A percentile compares a stretch with the other conserved stretches of the same genome.
phyloP scores from a whole-genome alignment of 1,140 invertebrate genomes.

The Pachypsylla venusta region DNA sequence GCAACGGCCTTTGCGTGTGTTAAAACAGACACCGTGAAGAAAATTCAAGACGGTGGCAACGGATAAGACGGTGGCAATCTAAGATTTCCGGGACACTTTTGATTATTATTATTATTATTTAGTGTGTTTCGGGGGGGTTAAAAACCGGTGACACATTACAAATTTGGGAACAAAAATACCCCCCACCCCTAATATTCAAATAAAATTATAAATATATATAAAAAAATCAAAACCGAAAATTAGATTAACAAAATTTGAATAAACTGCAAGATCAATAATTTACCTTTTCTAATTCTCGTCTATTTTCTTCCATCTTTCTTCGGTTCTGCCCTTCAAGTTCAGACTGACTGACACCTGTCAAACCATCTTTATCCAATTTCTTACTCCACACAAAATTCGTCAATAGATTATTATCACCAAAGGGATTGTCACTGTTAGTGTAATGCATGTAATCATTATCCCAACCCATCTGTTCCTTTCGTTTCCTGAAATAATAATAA shows the following conservation, averaged over 20 bases:
- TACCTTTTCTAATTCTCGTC: slow-evolving; percentile 70
- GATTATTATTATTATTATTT: too few species aligned
- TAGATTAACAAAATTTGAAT: not conserved
- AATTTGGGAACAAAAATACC: too few species aligned
- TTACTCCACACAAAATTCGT: slow-evolving; percentile 94
- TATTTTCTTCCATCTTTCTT: slow-evolving; percentile 81
- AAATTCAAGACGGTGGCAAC: too few species aligned
- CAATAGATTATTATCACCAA: slow-evolving; percentile 86
- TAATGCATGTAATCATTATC: slow-evolving; percentile 92
- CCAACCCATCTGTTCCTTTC: slow-evolving; percentile 87
- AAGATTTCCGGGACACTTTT: too few species aligned
- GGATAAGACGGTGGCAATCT: too few species aligned
- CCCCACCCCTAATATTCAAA: too few species aligned
- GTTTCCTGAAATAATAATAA: slow-evolving; percentile 33
- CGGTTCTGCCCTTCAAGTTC: slow-evolving; percentile 74
- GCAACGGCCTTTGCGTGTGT: too few species aligned
- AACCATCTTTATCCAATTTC: slow-evolving; percentile 89
- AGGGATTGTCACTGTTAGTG: slow-evolving; percentile 96
- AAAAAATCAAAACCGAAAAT: not conserved
- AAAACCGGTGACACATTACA: too few species aligned
- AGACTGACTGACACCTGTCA: slow-evolving; percentile 58
- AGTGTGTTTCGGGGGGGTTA: too few species aligned
- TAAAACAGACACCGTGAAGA: too few species aligned
- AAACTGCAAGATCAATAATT: slow-evolving; percentile 11
- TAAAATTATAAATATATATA: not conserved